Evolutionary conservation across 2,797 vertebrate species (phyloP).

Genomic region (Amphiprion clarkii): DNA sequence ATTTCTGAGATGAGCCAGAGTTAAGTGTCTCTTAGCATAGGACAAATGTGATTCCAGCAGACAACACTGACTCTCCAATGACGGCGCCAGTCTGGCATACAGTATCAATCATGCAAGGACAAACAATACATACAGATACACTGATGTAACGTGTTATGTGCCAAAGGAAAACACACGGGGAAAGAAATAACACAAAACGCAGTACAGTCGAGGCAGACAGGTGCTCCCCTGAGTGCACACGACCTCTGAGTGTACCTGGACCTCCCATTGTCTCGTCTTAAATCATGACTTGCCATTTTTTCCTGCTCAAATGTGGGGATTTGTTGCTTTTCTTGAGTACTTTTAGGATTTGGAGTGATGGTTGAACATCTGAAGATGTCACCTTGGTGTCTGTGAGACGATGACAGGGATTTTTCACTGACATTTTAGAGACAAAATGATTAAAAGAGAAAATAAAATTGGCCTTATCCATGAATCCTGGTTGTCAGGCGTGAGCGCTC

Average conservation of each 20-base stretch:
- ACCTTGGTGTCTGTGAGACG: background rate
- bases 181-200: conserved; percentile 13
- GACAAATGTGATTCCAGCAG: conserved; percentile 27
- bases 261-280: conserved; percentile 69
- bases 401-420: too few relatives aligned
- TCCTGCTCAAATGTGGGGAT: background rate
- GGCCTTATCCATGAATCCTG: background rate
- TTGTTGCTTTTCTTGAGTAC: background rate
- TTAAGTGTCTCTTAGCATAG: conserved; percentile 24
- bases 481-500: too few relatives aligned
- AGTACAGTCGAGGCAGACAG: conserved; percentile 53
- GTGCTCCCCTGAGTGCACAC: conserved; percentile 64
- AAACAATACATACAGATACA: conserved; percentile 19
- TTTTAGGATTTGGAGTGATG: background rate
- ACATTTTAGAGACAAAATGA: too few relatives aligned
- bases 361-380: background rate
- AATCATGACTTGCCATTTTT: conserved; percentile 70
- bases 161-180: conserved; percentile 7
- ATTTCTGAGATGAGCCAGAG: conserved; percentile 28
- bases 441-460: too few relatives aligned
- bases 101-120: conserved; percentile 52
- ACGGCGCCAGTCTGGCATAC: conserved; percentile 33
- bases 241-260: conserved; percentile 76
- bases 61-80: conserved; percentile 32
- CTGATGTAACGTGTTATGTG: conserved; percentile 37